phyloP scores from a whole-genome alignment of 2,797 vertebrate species.

The Melanotaenia boesemani region DNA sequence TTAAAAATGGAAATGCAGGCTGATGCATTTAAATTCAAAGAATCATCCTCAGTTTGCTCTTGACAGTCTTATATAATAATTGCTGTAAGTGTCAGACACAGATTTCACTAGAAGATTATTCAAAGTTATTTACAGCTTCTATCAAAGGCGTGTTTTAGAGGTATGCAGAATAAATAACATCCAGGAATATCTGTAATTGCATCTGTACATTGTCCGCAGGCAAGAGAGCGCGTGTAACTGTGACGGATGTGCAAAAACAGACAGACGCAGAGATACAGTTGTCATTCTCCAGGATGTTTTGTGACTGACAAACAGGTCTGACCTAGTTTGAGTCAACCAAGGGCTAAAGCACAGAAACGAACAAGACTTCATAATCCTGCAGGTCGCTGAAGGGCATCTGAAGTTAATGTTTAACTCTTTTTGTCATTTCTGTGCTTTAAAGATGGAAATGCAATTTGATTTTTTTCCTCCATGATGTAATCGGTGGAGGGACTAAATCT shows the following conservation, averaged over 20 bases:
- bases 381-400: constrained; percentile 38
- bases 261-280: constrained; percentile 62
- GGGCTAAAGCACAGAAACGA: constrained; percentile 62
- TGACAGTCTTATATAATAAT: constrained; percentile 18
- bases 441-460: constrained; percentile 18
- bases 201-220: constrained; percentile 70
- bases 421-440: constrained; percentile 24
- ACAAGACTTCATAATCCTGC: constrained; percentile 57
- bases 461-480: constrained; percentile 6
- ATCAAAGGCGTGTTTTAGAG: constrained; percentile 65
- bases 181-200: constrained; percentile 77
- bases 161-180: constrained; percentile 65
- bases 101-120: constrained; percentile 46
- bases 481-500: constrained; percentile 1
- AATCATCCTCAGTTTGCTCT: background rate
- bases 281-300: constrained; percentile 69
- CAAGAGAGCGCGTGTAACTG: constrained; percentile 32
- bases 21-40: constrained; percentile 3
- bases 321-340: constrained; percentile 69
- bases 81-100: constrained; percentile 4
- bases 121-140: constrained; percentile 54
- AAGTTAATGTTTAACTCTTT: constrained; percentile 33
- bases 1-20: background rate
- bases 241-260: constrained; percentile 48
- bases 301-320: constrained; percentile 75